A percentile compares a stretch with the other conserved stretches of the same genome.
phyloP scores from a whole-genome alignment of 1,140 invertebrate genomes.

The Colletes gigas region DNA sequence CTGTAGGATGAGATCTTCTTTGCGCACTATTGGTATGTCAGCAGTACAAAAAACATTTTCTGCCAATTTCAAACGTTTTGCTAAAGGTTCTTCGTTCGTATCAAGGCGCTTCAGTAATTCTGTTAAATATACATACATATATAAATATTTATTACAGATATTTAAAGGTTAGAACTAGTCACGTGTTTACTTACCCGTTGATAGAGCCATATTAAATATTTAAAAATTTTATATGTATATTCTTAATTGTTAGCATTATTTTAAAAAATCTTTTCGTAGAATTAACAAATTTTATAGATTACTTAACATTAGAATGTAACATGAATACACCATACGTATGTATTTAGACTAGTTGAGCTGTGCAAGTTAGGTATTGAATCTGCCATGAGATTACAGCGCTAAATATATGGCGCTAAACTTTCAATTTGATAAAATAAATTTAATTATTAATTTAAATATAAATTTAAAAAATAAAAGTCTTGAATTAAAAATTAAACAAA shows the following conservation, averaged over 20 bases:
- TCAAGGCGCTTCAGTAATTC: slow-evolving; percentile 60
- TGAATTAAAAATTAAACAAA: too few relatives aligned
- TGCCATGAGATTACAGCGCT: too few relatives aligned
- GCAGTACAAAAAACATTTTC: slow-evolving; percentile 65
- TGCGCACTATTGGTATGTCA: slow-evolving; percentile 62
- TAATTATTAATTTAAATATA: too few relatives aligned
- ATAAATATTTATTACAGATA: slow-evolving; percentile 9
- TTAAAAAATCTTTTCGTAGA: neutral
- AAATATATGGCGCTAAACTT: too few relatives aligned
- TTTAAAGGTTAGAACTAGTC: slow-evolving; percentile 12
- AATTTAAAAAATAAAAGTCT: too few relatives aligned
- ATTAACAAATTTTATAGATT: too few relatives aligned
- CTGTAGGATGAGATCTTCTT: slow-evolving; percentile 66
- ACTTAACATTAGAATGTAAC: too few relatives aligned
- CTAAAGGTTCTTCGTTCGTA: slow-evolving; percentile 58
- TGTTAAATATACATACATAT: slow-evolving; percentile 29
- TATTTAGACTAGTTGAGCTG: too few relatives aligned
- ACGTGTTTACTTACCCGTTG: slow-evolving; percentile 55
- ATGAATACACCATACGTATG: too few relatives aligned
- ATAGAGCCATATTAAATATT: slow-evolving; percentile 41
- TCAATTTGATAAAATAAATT: too few relatives aligned
- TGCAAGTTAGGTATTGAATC: too few relatives aligned
- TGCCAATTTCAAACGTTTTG: slow-evolving; percentile 75
- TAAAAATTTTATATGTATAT: neutral
- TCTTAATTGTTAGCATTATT: slow-evolving; percentile 7